These are phyloP conservation scores for Mesocentrotus franciscanus DNA, from an alignment of 53 echinoderm and acorn worm species.

Conservation along the genomic window DNA sequence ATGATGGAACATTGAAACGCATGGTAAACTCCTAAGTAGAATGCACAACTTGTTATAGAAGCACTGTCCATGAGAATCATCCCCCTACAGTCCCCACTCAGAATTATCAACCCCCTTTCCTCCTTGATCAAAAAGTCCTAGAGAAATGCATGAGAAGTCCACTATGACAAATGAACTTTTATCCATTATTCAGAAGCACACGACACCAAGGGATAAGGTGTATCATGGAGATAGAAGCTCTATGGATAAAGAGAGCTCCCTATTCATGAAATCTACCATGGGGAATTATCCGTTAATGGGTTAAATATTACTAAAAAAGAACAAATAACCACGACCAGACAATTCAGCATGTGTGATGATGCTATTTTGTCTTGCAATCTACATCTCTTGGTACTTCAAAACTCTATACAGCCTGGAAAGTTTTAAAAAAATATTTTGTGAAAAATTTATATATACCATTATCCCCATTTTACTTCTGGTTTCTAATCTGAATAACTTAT, in stretches of 20 bases:
- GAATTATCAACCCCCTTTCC: not conserved
- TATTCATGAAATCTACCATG: not conserved
- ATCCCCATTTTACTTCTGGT: too few relatives aligned
- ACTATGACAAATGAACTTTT: not conserved
- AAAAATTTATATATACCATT: too few relatives aligned
- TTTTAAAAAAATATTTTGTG: not conserved
- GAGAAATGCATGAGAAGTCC: not conserved
- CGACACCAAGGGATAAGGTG: not conserved
- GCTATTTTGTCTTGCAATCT: not conserved
- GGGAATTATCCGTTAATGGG: conserved; percentile 26
- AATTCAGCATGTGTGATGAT: not conserved
- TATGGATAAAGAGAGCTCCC: not conserved
- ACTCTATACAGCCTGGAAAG: not conserved
- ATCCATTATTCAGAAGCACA: conserved; percentile 31
- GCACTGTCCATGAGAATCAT: not conserved
- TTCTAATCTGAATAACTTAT: not conserved
- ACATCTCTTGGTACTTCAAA: too few relatives aligned
- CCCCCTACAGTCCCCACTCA: not conserved
- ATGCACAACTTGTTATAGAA: not conserved
- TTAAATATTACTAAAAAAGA: conserved; percentile 20
- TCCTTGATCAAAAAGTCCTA: not conserved
- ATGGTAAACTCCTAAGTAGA: not conserved
- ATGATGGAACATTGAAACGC: not conserved
- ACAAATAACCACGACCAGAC: not conserved
- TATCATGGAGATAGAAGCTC: not conserved